These are phyloP conservation scores for Eudemis profundana DNA, from an alignment of 2,888 invertebrate genomes.

Conservation along the genomic window DNA sequence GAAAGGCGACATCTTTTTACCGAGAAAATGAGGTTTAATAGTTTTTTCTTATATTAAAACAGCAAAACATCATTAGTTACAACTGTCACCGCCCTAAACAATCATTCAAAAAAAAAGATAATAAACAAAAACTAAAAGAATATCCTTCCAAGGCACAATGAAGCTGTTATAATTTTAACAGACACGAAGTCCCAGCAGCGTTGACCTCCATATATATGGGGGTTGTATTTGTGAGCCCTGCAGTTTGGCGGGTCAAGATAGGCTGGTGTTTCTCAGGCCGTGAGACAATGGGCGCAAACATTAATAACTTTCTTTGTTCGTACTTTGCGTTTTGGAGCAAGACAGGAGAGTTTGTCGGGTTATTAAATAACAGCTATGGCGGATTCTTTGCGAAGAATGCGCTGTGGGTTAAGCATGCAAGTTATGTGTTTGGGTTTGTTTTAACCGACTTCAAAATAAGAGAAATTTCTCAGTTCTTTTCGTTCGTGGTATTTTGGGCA, in stretches of 20 bases:
- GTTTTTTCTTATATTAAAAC: background rate
- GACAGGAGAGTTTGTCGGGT: slow-evolving; percentile 51
- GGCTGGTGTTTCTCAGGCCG: slow-evolving; percentile 65
- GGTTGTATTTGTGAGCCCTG: slow-evolving; percentile 46
- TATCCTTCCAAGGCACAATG: slow-evolving; percentile 72
- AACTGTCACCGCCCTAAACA: slow-evolving; percentile 39
- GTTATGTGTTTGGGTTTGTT: slow-evolving; percentile 7
- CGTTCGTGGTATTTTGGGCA: too few relatives aligned
- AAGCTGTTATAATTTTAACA: slow-evolving; percentile 71
- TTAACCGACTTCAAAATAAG: too few relatives aligned
- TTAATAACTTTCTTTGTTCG: slow-evolving; percentile 82
- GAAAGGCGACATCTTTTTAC: too few relatives aligned
- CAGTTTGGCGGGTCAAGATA: slow-evolving; percentile 52
- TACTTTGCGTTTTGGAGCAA: slow-evolving; percentile 55
- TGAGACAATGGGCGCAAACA: slow-evolving; percentile 78
- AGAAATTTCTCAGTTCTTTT: too few relatives aligned
- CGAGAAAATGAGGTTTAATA: too few relatives aligned
- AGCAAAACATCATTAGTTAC: slow-evolving; percentile 24
- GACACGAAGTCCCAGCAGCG: slow-evolving; percentile 60
- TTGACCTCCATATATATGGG: slow-evolving; percentile 55
- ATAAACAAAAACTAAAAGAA: slow-evolving; percentile 43
- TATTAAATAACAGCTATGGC: slow-evolving; percentile 46
- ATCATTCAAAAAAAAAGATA: slow-evolving; percentile 38
- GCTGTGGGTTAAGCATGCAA: slow-evolving; percentile 5
- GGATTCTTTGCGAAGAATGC: slow-evolving; percentile 10